Conservation (phyloP, 1,140 invertebrate species). For the Ostrea denselamellosa region DNA sequence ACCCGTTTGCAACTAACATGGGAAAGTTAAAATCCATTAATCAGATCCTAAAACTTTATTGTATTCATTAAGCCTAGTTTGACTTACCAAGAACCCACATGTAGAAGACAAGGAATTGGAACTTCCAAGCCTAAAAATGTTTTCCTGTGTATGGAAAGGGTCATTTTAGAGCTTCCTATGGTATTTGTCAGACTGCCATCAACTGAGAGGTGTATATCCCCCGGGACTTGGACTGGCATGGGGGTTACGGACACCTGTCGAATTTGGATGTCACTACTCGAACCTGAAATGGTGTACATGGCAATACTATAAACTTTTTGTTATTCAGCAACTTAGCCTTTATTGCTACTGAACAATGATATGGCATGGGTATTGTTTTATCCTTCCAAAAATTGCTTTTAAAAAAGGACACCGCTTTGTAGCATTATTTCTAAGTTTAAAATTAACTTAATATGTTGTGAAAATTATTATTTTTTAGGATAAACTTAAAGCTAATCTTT, state of each 20-base stretch:
- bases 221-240: conserved; percentile 56
- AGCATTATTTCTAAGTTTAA: no score
- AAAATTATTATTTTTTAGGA: no score
- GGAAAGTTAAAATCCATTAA: no score
- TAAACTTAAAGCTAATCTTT: background rate
- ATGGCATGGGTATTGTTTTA: no score
- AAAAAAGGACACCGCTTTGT: no score
- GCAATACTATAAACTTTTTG: background rate
- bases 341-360: no score
- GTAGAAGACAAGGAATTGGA: conserved; percentile 55
- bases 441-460: no score
- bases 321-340: no score
- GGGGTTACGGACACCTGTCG: conserved; percentile 46
- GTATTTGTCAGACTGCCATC: conserved; percentile 5
- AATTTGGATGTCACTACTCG: background rate
- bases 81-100: conserved; percentile 58
- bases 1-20: no score
- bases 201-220: conserved; percentile 49
- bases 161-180: conserved; percentile 26
- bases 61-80: background rate
- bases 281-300: background rate
- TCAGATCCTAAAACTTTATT: no score
- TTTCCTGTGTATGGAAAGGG: conserved; percentile 46
- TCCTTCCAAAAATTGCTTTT: no score
- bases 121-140: conserved; percentile 56